Percentiles rank a stretch among this genome's conserved stretches.
These are phyloP conservation scores for Brachionus paranguensis DNA, from an alignment of 1,140 invertebrate genomes.

Conservation along the genomic window DNA sequence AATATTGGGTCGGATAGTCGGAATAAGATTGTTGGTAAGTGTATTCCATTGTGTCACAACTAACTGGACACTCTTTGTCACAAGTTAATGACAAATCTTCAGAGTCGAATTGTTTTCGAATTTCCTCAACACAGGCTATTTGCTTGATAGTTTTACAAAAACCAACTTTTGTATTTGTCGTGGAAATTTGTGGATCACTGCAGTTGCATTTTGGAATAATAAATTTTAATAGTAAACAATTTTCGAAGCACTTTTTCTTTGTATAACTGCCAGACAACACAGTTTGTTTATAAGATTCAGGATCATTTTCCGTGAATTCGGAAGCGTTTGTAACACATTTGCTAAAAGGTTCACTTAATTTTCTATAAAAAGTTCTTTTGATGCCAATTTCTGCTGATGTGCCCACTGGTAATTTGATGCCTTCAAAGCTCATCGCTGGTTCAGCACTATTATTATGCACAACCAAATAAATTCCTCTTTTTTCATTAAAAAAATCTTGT, in stretches of 20 bases:
- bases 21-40: not conserved
- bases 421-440: not conserved
- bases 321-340: not conserved
- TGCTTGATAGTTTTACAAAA: not conserved
- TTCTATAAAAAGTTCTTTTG: not conserved
- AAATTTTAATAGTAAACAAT: not conserved
- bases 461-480: not conserved
- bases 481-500: conserved; percentile 1
- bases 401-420: not conserved
- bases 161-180: no score
- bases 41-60: not conserved
- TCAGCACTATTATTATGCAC: not conserved
- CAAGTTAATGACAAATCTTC: not conserved
- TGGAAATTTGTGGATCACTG: not conserved
- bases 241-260: not conserved
- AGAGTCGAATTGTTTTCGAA: not conserved
- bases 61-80: not conserved
- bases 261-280: not conserved
- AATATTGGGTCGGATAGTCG: not conserved
- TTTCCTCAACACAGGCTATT: not conserved
- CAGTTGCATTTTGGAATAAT: conserved; percentile 17
- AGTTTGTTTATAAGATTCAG: not conserved
- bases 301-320: not conserved
- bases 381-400: not conserved
- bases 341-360: not conserved